Percentiles rank a stretch among this genome's conserved stretches.
phyloP scores from a whole-genome alignment of 35 echinoderm and acorn worm genomes.

The Apostichopus californicus region DNA sequence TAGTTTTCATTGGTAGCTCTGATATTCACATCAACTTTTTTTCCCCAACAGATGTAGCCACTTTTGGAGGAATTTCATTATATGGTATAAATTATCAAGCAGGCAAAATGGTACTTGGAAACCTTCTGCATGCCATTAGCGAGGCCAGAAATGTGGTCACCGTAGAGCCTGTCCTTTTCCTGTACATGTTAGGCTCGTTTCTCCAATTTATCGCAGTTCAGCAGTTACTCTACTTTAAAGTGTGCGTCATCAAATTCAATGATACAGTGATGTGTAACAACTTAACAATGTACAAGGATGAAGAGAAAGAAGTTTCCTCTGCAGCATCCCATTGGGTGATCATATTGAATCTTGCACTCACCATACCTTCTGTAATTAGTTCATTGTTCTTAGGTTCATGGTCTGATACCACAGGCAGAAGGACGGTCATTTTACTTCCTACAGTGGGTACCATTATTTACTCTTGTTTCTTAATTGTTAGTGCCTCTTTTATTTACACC shows the following conservation, averaged over 20 bases:
- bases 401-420: conserved; percentile 87
- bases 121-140: not conserved
- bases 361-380: conserved; percentile 71
- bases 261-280: conserved; percentile 74
- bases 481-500: conserved; percentile 56
- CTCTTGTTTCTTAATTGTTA: conserved; percentile 68
- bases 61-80: no score
- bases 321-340: conserved; percentile 90
- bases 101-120: not conserved
- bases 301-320: conserved; percentile 65
- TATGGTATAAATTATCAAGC: not conserved
- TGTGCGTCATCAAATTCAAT: conserved; percentile 82
- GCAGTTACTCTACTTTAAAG: conserved; percentile 80
- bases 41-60: no score
- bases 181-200: conserved; percentile 87
- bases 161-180: conserved; percentile 91
- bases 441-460: conserved; percentile 74
- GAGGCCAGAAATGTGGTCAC: conserved; percentile 59
- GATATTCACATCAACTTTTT: no score
- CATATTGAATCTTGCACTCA: conserved; percentile 72
- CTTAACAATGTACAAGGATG: conserved; percentile 55
- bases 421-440: conserved; percentile 70
- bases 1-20: no score
- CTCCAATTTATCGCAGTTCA: conserved; percentile 81
- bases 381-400: conserved; percentile 88